Base-by-base conservation (phyloP, 2,113 vertebrate species). In the Notothenia coriiceps region DNA sequence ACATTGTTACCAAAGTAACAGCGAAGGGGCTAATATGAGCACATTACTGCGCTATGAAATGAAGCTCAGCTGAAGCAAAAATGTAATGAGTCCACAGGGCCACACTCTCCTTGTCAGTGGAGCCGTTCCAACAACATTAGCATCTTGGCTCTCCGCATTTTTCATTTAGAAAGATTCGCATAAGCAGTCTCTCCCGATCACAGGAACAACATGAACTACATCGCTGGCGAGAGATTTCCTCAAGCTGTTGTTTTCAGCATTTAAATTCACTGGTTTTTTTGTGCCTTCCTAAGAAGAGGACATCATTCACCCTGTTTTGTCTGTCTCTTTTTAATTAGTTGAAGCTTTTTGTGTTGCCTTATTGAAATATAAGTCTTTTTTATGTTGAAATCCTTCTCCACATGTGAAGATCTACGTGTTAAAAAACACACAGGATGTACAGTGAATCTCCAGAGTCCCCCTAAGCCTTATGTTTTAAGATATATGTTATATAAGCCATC, bases 201-300 rank as follows among this genome's bases (percentile, higher is more conserved):
- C 89, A 89, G 83, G 91, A 89, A 92, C 91, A 88, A 79, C 79
- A 22, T 72, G 84, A 79, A 77, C 80, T 43, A 60, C 72, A 60
- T 57, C 59, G 59, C 51, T 85, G 77, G 87, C 66, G 25, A 56
- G 71, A 81, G 22, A 66, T 77, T 72, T 81, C 64, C 65, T 50
- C 87, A 92, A 90, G 85, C 87, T 89, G 91, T 90, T 87, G 62
- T 88, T 84, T 68, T 79, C 59, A 72, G 60, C 62, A 49, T 84
- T 80, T 71, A 35, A 79, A 85, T 75, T 79, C 17, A 80, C 57
- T 15, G 1, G 4, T 78, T 54, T 84, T 54, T 50, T 29, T n/a
- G 52, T 64, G 67, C 50, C 7, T 51, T 49, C 7, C 20, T 18
- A 70, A 60, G 51, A 72, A 33, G 2, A 56, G 12, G 50, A 6